Conservation (phyloP, 30 jellyfish, hydroid and myxozoan species). For the Aurelia sp. region DNA sequence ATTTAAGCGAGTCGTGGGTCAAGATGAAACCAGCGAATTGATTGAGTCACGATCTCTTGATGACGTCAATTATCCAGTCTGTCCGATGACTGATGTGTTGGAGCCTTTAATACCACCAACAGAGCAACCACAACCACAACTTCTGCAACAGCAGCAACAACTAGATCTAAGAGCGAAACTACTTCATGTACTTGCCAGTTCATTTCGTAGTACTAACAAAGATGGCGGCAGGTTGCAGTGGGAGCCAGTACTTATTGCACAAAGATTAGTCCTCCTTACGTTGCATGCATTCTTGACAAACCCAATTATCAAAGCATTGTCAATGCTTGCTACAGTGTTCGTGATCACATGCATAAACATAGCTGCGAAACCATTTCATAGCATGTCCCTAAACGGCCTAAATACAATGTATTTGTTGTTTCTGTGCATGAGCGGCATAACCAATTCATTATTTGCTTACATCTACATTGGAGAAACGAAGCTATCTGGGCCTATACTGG, state of each 20-base stretch:
- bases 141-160: too few relatives aligned
- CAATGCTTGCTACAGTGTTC: neutral
- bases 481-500: neutral
- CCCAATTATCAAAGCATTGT: neutral
- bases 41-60: too few relatives aligned
- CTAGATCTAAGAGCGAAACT: too few relatives aligned
- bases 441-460: slow-evolving; percentile 7
- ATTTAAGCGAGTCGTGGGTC: neutral
- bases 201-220: too few relatives aligned
- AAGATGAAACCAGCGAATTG: too few relatives aligned
- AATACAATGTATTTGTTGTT: neutral
- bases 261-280: neutral
- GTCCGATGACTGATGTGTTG: too few relatives aligned
- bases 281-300: neutral
- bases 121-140: too few relatives aligned
- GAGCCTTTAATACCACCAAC: too few relatives aligned
- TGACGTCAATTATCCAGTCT: too few relatives aligned
- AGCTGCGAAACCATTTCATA: neutral
- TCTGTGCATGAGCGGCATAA: slow-evolving; percentile 6
- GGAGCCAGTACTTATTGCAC: neutral
- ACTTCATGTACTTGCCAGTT: too few relatives aligned
- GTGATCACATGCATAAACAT: neutral
- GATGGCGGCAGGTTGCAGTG: neutral
- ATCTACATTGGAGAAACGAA: slow-evolving; percentile 20
- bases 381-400: neutral